Evolutionary conservation across 2,113 vertebrate genomes (phyloP).

Genomic region (Patagioenas fasciata): DNA sequence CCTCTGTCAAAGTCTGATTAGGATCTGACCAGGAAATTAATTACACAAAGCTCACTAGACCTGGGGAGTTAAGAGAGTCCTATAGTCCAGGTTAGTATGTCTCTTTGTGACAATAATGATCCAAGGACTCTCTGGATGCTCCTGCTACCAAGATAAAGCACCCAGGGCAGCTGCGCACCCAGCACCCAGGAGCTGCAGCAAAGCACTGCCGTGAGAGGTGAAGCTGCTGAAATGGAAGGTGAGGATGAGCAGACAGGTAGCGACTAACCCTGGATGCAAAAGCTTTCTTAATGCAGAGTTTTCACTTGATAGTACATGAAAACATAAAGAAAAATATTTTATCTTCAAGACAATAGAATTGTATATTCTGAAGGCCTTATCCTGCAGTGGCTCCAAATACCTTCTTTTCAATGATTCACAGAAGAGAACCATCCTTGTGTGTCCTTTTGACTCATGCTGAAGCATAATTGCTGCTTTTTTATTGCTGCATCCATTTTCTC

Average conservation of each 20-base stretch:
- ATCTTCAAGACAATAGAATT: neutral
- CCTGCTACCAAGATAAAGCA: neutral
- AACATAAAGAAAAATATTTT: neutral
- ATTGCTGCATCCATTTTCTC: neutral
- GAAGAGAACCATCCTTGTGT: neutral
- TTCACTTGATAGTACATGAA: neutral
- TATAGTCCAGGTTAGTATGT: neutral
- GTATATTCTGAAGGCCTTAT: neutral
- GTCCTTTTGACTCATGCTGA: slow-evolving; percentile 8
- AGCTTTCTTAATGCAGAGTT: neutral
- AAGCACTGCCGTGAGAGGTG: neutral
- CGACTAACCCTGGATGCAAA: neutral
- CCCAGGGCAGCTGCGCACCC: neutral
- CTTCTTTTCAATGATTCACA: neutral
- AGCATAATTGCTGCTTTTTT: neutral
- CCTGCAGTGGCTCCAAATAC: neutral
- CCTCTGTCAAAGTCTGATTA: neutral
- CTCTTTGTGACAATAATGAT: neutral
- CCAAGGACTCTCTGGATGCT: neutral
- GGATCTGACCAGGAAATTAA: neutral
- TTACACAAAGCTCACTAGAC: neutral
- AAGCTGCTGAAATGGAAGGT: neutral
- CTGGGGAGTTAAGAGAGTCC: neutral
- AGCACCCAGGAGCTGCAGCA: neutral
- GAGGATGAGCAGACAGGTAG: neutral